phyloP scores from a whole-genome alignment of 2,888 invertebrate species.

The Campoplex nolae region DNA sequence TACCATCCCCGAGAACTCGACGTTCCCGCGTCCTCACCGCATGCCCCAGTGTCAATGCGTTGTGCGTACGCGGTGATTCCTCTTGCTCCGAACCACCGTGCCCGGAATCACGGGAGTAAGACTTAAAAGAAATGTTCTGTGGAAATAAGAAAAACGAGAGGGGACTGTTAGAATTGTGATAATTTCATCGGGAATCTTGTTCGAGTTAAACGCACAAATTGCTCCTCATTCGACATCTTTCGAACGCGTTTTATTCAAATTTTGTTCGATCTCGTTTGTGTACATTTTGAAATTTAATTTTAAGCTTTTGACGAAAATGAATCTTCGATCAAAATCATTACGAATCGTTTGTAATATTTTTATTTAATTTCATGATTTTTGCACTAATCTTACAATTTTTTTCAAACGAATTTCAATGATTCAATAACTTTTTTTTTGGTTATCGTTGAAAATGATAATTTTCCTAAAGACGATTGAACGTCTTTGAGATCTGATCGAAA shows the following conservation, averaged over 20 bases:
- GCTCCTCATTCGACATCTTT: neutral
- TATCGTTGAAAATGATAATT: too few species aligned
- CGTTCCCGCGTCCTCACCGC: constrained; percentile 76
- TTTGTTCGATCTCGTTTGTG: neutral
- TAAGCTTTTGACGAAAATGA: too few species aligned
- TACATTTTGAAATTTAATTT: too few species aligned
- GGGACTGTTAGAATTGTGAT: neutral
- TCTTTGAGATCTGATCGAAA: neutral
- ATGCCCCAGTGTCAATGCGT: constrained; percentile 84
- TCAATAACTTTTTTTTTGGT: too few species aligned
- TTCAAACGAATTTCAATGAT: too few species aligned
- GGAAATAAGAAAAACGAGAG: constrained; percentile 59
- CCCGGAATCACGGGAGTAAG: constrained; percentile 88
- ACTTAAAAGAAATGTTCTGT: constrained; percentile 95
- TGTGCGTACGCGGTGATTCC: constrained; percentile 88
- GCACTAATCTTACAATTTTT: too few species aligned
- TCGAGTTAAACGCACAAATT: neutral
- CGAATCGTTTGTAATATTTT: too few species aligned
- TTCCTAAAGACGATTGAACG: too few species aligned
- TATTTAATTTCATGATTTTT: too few species aligned
- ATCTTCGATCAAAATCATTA: too few species aligned
- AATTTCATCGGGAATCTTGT: neutral
- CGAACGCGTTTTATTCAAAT: neutral
- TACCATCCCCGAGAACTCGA: constrained; percentile 78
- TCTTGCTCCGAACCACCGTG: constrained; percentile 89